Conservation (phyloP, 2,888 invertebrate genomes). For the Leucania comma region DNA sequence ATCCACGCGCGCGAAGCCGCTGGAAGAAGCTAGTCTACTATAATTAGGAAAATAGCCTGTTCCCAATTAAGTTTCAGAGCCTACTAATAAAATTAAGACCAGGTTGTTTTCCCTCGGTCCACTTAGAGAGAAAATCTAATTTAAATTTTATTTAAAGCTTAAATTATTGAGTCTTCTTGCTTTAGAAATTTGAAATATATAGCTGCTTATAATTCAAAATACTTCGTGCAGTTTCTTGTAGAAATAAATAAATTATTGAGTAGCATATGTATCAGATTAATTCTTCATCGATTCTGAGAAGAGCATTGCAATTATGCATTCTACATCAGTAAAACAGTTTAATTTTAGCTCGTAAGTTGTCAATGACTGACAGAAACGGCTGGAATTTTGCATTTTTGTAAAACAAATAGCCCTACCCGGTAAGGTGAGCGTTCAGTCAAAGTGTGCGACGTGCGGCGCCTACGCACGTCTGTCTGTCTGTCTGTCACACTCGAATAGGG, state of each 20-base stretch:
- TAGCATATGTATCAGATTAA: conserved; percentile 6
- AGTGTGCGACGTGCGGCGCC: conserved; percentile 60
- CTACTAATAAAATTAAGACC: background rate
- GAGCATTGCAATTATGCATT: conserved; percentile 40
- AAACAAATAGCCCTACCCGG: conserved; percentile 50
- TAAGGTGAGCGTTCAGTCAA: conserved; percentile 56
- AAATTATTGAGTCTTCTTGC: background rate
- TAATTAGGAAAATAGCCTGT: background rate
- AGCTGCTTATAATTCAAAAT: background rate
- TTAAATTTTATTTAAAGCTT: background rate
- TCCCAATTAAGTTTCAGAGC: background rate
- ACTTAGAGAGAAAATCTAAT: background rate
- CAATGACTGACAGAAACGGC: conserved; percentile 55
- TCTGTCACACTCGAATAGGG: conserved; percentile 47
- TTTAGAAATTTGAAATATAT: background rate
- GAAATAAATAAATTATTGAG: conserved; percentile 9
- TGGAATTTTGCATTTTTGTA: conserved; percentile 57
- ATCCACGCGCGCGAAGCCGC: too few species aligned
- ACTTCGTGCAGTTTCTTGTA: conserved; percentile 6
- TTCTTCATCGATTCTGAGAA: conserved; percentile 28
- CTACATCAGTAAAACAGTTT: conserved; percentile 47
- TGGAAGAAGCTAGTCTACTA: background rate
- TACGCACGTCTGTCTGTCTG: conserved; percentile 60
- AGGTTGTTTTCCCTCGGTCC: background rate
- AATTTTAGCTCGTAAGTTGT: conserved; percentile 54